Evolutionary conservation across 1,140 invertebrate species (phyloP), one percentile per base, ranked within the genome.

Genomic region (Macrotrachela quadricornifera): DNA sequence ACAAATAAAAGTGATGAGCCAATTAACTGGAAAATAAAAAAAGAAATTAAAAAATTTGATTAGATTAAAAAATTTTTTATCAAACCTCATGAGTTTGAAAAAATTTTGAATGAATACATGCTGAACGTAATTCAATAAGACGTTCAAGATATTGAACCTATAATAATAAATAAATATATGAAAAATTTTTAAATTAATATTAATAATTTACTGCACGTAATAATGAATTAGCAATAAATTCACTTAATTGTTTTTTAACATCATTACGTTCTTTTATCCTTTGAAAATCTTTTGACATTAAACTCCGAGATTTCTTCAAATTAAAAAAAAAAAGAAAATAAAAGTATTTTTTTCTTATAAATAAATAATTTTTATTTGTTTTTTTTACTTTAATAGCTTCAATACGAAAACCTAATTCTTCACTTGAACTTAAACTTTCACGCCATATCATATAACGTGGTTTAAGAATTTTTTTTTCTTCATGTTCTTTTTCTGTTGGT

Each of bases 381-480:
- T n/a, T n/a, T n/a, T 4, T 62, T 64, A 79, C 77, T 69, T 90
- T 84, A 55, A 92, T 83, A 10, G 88, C 91, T 70, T 96, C 91
- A 59, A 96, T 88, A 56, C 90, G 75, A 71, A 96, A 96, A 49
- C 88, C 91, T 21, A 95, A 73, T 8, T 82, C 85, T 0, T 86
- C 80, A 8, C 88, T 92, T 16, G 87, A 94, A 18, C 86, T 92
- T 62, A 95, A 91, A 9, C 86, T 87, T 71, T 96, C 91, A 46
- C 91, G 72, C 86, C 90, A 96, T 16, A 90, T 82, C 87, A 92
- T 92, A 65, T 92, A 95, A 11, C 88, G 74, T 0, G 85, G 85
- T 69, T 92, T 94, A 1, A 85, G 92, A 1, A 95, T 83, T 21
- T 83, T 88, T 70, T 84, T 81, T 54, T 83, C 70, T 51, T 77